A percentile compares a stretch with the other conserved stretches of the same genome.
Evolutionary conservation across 2,797 vertebrate species (phyloP).

Genomic region (Buceros bicornis): DNA sequence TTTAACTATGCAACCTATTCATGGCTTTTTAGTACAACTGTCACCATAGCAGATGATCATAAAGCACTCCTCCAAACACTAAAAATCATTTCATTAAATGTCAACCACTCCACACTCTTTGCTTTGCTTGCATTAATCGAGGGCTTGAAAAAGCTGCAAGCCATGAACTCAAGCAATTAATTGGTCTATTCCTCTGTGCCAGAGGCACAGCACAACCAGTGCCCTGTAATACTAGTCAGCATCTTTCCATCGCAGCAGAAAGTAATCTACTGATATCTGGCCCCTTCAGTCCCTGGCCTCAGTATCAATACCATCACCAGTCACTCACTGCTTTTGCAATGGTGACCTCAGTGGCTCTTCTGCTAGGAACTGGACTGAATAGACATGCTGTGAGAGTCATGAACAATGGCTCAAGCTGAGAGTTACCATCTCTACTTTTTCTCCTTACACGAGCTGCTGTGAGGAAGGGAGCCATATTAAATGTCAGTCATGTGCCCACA

Average conservation of each 20-base stretch:
- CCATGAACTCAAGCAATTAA: slow-evolving; percentile 15
- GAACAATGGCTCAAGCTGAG: background rate
- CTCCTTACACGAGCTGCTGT: background rate
- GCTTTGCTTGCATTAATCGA: slow-evolving; percentile 27
- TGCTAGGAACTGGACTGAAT: background rate
- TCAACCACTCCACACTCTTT: background rate
- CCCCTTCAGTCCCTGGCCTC: background rate
- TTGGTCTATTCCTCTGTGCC: background rate
- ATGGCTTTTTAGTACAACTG: slow-evolving; percentile 7
- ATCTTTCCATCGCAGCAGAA: background rate
- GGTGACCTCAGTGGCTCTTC: background rate
- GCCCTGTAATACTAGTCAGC: background rate
- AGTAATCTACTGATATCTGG: background rate
- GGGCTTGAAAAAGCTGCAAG: slow-evolving; percentile 40
- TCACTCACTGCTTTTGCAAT: background rate
- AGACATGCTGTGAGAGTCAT: fast-evolving
- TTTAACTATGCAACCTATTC: background rate
- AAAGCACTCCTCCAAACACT: slow-evolving; percentile 27
- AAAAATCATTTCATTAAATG: slow-evolving; percentile 20
- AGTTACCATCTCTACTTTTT: background rate
- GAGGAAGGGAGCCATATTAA: background rate
- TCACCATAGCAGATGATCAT: background rate
- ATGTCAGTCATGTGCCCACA: fast-evolving
- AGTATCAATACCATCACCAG: background rate
- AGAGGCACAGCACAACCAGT: background rate